Evolutionary conservation across 1,140 invertebrate species (phyloP).

Genomic region (Orussus abietinus): DNA sequence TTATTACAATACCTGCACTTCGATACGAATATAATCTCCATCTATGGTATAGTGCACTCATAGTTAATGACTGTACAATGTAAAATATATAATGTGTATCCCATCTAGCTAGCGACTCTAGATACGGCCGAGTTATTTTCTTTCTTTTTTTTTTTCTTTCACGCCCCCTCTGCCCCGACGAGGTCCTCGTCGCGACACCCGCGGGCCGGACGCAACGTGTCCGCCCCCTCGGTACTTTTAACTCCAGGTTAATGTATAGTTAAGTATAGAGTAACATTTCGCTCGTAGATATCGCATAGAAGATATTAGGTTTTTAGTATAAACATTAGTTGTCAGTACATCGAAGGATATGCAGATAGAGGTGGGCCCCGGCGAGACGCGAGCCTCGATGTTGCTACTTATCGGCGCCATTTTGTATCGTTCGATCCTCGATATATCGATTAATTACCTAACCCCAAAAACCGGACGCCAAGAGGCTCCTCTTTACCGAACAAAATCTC

Average conservation of each 20-base stretch:
- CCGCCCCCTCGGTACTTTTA: constrained; percentile 13
- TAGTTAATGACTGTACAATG: constrained; percentile 40
- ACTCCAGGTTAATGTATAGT: constrained; percentile 15
- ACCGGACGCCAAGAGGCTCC: no score
- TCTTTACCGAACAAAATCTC: no score
- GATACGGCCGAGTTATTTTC: constrained; percentile 28
- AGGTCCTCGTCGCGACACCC: no score
- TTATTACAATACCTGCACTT: constrained; percentile 10
- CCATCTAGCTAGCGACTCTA: constrained; percentile 40
- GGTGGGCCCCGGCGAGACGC: no score
- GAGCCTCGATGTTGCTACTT: no score
- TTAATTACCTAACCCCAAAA: no score
- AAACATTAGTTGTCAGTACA: constrained; percentile 44
- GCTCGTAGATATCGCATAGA: constrained; percentile 38
- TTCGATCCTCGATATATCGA: no score
- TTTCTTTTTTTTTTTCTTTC: constrained; percentile 16
- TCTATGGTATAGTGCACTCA: constrained; percentile 32
- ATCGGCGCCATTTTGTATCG: no score
- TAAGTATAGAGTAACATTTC: constrained; percentile 34
- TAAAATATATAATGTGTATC: constrained; percentile 49
- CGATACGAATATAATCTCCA: constrained; percentile 28
- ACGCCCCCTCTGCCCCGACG: constrained; percentile 8
- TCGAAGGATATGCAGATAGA: constrained; percentile 45
- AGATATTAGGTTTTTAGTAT: constrained; percentile 42
- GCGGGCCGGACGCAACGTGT: constrained; percentile 4